These are phyloP conservation scores for Coelopa pilipes DNA, from an alignment of 2,888 invertebrate species.

Conservation along the genomic window DNA sequence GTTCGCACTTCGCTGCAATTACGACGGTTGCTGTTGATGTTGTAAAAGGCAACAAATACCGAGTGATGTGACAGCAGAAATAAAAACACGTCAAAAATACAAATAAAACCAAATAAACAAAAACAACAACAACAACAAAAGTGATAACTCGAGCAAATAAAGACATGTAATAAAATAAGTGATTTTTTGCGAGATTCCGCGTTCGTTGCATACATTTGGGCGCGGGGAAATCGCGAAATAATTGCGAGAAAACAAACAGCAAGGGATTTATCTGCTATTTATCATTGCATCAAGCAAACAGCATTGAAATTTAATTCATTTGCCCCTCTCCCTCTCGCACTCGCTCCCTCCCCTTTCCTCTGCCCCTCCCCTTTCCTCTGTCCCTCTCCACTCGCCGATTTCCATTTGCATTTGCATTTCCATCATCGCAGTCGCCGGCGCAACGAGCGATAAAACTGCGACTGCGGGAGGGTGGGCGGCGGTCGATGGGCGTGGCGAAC, in stretches of 20 bases:
- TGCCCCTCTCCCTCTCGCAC: background rate
- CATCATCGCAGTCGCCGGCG: too few relatives aligned
- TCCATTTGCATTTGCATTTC: too few relatives aligned
- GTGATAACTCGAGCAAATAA: too few relatives aligned
- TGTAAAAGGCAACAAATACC: background rate
- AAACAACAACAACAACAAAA: too few relatives aligned
- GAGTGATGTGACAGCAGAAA: background rate
- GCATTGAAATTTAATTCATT: slow-evolving; percentile 25
- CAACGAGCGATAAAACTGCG: too few relatives aligned
- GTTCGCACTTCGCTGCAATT: background rate
- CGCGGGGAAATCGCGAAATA: too few relatives aligned
- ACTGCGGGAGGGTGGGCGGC: too few relatives aligned
- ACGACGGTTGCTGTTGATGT: background rate
- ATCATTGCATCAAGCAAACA: slow-evolving; percentile 13
- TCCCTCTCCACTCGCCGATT: too few relatives aligned
- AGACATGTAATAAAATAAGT: too few relatives aligned
- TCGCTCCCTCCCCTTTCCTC: background rate
- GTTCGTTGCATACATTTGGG: slow-evolving; percentile 12
- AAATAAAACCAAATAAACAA: too few relatives aligned
- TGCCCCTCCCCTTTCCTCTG: too few relatives aligned
- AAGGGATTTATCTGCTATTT: slow-evolving; percentile 19
- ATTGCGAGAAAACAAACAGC: background rate
- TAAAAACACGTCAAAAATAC: background rate
- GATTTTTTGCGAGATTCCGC: background rate
- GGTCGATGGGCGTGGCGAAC: too few relatives aligned